These are phyloP conservation scores for Physella acuta DNA, from an alignment of 1,140 invertebrate genomes.

Conservation along the genomic window DNA sequence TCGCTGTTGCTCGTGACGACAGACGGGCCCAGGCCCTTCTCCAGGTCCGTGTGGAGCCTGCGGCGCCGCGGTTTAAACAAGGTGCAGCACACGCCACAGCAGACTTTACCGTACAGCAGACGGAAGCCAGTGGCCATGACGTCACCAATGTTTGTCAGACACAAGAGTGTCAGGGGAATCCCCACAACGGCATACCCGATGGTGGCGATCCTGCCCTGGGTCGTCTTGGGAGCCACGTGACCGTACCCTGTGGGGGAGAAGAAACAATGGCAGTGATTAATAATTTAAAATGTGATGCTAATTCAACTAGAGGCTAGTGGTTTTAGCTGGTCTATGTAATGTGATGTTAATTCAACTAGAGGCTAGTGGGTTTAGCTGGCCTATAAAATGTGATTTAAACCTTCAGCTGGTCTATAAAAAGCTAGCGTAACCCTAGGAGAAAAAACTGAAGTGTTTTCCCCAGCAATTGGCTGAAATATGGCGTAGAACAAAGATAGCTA, in stretches of 20 bases:
- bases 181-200: slow-evolving; percentile 94
- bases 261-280: no score
- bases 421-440: no score
- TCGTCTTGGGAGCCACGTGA: slow-evolving; percentile 85
- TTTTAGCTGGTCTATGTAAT: no score
- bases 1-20: slow-evolving; percentile 38
- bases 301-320: no score
- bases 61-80: slow-evolving; percentile 40
- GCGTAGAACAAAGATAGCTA: no score
- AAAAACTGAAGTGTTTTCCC: no score
- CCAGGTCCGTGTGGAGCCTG: slow-evolving; percentile 34
- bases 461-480: no score
- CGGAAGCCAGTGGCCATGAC: slow-evolving; percentile 94
- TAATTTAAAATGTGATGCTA: no score
- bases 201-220: slow-evolving; percentile 86
- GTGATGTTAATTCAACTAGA: no score
- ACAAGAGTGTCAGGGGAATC: slow-evolving; percentile 92
- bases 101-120: slow-evolving; percentile 85
- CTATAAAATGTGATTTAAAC: no score
- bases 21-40: slow-evolving; percentile 35
- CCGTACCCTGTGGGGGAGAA: slow-evolving; percentile 77
- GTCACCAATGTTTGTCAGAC: slow-evolving; percentile 91
- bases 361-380: no score
- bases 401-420: no score
- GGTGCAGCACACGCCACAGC: slow-evolving; percentile 68